Evolutionary conservation across 2,113 vertebrate species (phyloP).

Genomic region (Nestor notabilis): DNA sequence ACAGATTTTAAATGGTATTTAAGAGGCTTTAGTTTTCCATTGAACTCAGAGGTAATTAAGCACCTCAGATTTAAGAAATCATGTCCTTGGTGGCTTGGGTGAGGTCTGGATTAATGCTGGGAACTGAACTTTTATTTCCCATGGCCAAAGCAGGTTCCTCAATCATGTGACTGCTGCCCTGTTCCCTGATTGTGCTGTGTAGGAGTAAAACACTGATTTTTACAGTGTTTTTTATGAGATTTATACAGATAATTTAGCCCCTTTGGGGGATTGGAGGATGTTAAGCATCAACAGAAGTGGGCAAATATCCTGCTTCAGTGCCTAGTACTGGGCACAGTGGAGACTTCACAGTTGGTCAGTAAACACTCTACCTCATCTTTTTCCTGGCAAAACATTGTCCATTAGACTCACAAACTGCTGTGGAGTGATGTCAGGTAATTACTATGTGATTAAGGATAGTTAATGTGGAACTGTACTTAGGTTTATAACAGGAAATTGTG

Average conservation of each 20-base stretch:
- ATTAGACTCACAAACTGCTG: neutral
- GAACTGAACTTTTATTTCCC: neutral
- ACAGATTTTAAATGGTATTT: constrained; percentile 20
- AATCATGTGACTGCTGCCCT: neutral
- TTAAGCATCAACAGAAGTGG: neutral
- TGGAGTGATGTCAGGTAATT: neutral
- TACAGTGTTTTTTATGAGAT: neutral
- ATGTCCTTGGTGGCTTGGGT: neutral
- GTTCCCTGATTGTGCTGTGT: neutral
- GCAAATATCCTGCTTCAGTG: neutral
- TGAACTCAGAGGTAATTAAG: constrained; percentile 30
- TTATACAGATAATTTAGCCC: neutral
- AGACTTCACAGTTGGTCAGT: neutral
- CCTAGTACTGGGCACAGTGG: neutral
- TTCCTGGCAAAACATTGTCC: neutral
- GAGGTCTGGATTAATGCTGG: neutral
- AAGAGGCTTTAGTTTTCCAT: neutral
- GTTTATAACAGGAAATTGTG: neutral
- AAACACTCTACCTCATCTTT: neutral
- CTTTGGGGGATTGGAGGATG: neutral
- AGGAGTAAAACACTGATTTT: neutral
- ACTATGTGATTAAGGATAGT: neutral
- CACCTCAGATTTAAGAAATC: neutral
- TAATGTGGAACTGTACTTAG: neutral
- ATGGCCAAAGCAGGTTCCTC: neutral